A percentile compares a stretch with the other conserved stretches of the same genome.
Conservation (phyloP, 2,888 invertebrate species). For the Parnassius mnemosyne region DNA sequence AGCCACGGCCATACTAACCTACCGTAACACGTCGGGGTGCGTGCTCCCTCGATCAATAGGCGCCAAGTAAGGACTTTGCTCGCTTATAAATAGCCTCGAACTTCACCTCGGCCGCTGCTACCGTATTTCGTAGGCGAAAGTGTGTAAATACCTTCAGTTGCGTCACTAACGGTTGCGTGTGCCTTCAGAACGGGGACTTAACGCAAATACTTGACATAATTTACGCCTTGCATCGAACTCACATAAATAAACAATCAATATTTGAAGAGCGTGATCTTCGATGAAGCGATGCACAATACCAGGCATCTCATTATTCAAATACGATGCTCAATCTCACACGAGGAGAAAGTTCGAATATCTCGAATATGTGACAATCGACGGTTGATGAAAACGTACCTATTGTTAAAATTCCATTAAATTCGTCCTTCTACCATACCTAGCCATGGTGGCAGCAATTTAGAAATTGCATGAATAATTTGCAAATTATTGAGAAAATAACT, state of each 20-base stretch:
- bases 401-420: constrained; percentile 74
- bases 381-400: constrained; percentile 75
- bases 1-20: constrained; percentile 74
- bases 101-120: constrained; percentile 66
- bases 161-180: constrained; percentile 44
- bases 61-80: constrained; percentile 66
- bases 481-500: constrained; percentile 55
- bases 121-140: constrained; percentile 64
- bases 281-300: constrained; percentile 53
- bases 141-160: constrained; percentile 53
- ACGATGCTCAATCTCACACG: constrained; percentile 60
- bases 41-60: constrained; percentile 74
- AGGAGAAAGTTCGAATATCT: constrained; percentile 71
- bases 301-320: constrained; percentile 68
- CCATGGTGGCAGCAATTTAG: constrained; percentile 3
- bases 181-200: constrained; percentile 16
- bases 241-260: constrained; percentile 46
- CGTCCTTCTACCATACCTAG: constrained; percentile 38
- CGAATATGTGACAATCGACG: constrained; percentile 73
- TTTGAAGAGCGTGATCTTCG: constrained; percentile 48
- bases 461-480: constrained; percentile 55
- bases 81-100: constrained; percentile 79
- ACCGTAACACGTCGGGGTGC: constrained; percentile 73
- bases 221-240: constrained; percentile 32
- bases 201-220: constrained; percentile 16